These are phyloP conservation scores for Cryptus viduatorius DNA, from an alignment of 2,888 invertebrate species.

Conservation along the genomic window DNA sequence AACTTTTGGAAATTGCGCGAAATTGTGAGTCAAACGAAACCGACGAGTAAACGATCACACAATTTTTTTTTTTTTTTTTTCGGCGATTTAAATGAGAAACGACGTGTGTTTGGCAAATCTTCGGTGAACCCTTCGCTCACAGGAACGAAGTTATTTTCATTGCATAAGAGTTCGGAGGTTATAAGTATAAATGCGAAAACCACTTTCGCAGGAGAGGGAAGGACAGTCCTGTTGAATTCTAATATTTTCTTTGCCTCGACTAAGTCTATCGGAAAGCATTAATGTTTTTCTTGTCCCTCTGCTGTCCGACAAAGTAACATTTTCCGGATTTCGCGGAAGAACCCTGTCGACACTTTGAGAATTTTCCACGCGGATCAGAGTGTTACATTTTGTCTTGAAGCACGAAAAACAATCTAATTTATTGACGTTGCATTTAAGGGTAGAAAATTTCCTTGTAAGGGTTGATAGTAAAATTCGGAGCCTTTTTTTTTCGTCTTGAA, in stretches of 20 bases:
- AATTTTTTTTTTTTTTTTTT: too few relatives aligned
- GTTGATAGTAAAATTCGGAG: too few relatives aligned
- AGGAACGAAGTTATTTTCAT: conserved; percentile 35
- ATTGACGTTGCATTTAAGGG: background rate
- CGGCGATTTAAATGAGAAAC: background rate
- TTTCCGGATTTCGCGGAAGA: conserved; percentile 21
- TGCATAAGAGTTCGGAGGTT: conserved; percentile 30
- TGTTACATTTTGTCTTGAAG: background rate
- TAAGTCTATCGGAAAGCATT: conserved; percentile 57
- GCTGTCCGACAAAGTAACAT: conserved; percentile 34
- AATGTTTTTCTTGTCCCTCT: conserved; percentile 63
- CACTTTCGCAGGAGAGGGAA: conserved; percentile 39
- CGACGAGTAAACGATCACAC: background rate
- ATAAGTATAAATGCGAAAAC: conserved; percentile 49
- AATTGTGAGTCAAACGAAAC: background rate
- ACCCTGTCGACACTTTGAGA: background rate
- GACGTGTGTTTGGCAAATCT: conserved; percentile 27
- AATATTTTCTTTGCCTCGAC: conserved; percentile 63
- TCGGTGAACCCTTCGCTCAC: background rate
- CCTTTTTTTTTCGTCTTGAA: too few relatives aligned
- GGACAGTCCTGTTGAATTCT: conserved; percentile 37
- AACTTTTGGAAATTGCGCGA: background rate
- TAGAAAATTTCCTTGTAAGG: background rate
- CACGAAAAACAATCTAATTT: background rate
- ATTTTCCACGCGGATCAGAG: background rate